A percentile compares a stretch with the other conserved stretches of the same genome.
These are phyloP conservation scores for Drosophila lowei DNA, from an alignment of 1,140 invertebrate genomes.

Conservation along the genomic window DNA sequence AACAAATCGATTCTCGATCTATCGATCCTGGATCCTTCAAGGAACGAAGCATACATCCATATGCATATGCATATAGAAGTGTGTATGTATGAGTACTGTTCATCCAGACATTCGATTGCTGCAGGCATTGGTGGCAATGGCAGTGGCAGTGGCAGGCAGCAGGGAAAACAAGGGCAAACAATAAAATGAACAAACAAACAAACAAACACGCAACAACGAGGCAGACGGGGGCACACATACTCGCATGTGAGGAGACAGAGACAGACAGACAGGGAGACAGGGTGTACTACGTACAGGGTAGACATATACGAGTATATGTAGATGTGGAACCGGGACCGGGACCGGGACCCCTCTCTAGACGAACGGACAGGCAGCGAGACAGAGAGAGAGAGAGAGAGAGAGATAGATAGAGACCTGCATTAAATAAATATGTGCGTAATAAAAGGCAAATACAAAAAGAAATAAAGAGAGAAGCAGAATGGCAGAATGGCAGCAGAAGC, in stretches of 20 bases:
- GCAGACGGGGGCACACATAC: conserved; percentile 30
- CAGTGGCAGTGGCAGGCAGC: conserved; percentile 2
- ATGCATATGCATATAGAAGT: conserved; percentile 4
- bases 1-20: too few relatives aligned
- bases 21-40: too few relatives aligned
- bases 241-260: conserved; percentile 4
- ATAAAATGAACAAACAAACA: conserved; percentile 56
- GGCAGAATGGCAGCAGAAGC: not conserved
- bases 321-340: not conserved
- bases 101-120: conserved; percentile 41
- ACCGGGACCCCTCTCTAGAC: not conserved
- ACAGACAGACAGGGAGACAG: conserved; percentile 13
- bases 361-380: conserved; percentile 1
- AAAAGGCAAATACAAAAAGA: conserved; percentile 54
- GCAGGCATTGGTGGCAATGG: conserved; percentile 19
- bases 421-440: conserved; percentile 63
- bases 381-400: too few relatives aligned
- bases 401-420: conserved; percentile 49
- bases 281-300: conserved; percentile 13
- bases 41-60: not conserved
- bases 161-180: conserved; percentile 50
- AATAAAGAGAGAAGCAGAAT: conserved; percentile 13
- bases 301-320: conserved; percentile 3
- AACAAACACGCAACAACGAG: conserved; percentile 41
- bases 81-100: not conserved